Evolutionary conservation across 2,797 vertebrate species (phyloP).

Genomic region (Ambastaia sidthimunki): DNA sequence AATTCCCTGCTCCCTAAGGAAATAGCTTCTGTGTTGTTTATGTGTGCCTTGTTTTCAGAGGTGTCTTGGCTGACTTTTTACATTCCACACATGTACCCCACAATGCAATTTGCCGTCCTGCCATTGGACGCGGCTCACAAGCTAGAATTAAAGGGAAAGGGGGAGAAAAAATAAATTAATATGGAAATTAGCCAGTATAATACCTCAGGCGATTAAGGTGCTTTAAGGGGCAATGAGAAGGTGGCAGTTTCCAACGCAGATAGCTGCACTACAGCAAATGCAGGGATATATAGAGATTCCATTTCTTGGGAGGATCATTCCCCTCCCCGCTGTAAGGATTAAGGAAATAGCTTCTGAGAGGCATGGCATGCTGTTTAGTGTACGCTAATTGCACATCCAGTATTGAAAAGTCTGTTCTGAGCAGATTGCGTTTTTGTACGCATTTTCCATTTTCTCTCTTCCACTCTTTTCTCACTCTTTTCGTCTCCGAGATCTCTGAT

Average conservation of each 20-base stretch:
- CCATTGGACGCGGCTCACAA: constrained; percentile 76
- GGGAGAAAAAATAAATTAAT: constrained; percentile 80
- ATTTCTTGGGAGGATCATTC: constrained; percentile 74
- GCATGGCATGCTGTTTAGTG: constrained; percentile 73
- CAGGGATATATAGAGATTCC: constrained; percentile 71
- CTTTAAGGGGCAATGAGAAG: constrained; percentile 72
- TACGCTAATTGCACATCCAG: constrained; percentile 74
- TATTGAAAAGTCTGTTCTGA: constrained; percentile 67
- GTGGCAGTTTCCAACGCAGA: constrained; percentile 73
- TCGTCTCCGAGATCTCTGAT: neutral
- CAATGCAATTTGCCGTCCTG: constrained; percentile 78
- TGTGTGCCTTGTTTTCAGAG: constrained; percentile 67
- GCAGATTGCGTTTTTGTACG: constrained; percentile 68
- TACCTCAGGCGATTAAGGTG: constrained; percentile 78
- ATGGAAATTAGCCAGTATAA: constrained; percentile 83
- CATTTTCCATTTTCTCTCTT: constrained; percentile 30
- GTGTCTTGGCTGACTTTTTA: constrained; percentile 65
- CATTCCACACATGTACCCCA: constrained; percentile 77
- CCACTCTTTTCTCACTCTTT: constrained; percentile 22
- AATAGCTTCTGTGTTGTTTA: constrained; percentile 72
- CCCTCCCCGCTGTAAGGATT: constrained; percentile 74
- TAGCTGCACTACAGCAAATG: constrained; percentile 69
- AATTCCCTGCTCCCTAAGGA: constrained; percentile 69
- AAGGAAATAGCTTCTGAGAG: constrained; percentile 79
- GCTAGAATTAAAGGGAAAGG: constrained; percentile 69